Percentiles rank a stretch among this genome's conserved stretches.
Conservation (phyloP, 2,113 vertebrate species). For the Emydocephalus ijimae region DNA sequence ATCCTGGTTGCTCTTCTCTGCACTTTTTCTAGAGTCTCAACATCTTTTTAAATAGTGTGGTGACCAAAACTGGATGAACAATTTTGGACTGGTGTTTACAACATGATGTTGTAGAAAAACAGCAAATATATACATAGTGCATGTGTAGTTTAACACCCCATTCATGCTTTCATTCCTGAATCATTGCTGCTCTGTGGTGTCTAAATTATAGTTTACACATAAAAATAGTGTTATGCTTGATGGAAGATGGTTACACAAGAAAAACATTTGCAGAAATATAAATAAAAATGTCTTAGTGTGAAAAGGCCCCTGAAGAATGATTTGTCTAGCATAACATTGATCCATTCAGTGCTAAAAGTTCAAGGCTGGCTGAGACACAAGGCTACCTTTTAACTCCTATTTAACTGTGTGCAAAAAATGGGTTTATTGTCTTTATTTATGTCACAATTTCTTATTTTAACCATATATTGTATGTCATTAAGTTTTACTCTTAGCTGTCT, state of each 20-base stretch:
- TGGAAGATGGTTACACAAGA: neutral
- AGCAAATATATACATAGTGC: neutral
- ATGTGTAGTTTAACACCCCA: neutral
- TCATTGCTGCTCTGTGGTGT: neutral
- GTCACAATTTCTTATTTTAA: constrained; percentile 52
- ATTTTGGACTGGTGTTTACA: neutral
- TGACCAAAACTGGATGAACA: neutral
- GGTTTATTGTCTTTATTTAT: constrained; percentile 12
- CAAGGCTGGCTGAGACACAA: constrained; percentile 31
- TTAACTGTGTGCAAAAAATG: constrained; percentile 45
- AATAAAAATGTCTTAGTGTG: neutral
- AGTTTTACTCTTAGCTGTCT: constrained; percentile 37
- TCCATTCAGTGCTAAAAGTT: constrained; percentile 38
- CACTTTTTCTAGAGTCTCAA: too few relatives aligned
- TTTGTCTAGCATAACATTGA: neutral
- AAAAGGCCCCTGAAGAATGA: constrained; percentile 14
- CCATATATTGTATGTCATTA: constrained; percentile 23
- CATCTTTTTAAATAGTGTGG: too few relatives aligned
- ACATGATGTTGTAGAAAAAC: neutral
- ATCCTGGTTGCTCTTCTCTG: too few relatives aligned
- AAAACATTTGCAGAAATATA: constrained; percentile 11
- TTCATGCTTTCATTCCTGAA: neutral
- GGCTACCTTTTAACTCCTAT: constrained; percentile 34
- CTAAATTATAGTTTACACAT: constrained; percentile 10
- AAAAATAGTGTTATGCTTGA: neutral